Percentiles rank a stretch among this genome's conserved stretches.
Conservation (phyloP, 2,888 invertebrate genomes). For the Panopea generosa region DNA sequence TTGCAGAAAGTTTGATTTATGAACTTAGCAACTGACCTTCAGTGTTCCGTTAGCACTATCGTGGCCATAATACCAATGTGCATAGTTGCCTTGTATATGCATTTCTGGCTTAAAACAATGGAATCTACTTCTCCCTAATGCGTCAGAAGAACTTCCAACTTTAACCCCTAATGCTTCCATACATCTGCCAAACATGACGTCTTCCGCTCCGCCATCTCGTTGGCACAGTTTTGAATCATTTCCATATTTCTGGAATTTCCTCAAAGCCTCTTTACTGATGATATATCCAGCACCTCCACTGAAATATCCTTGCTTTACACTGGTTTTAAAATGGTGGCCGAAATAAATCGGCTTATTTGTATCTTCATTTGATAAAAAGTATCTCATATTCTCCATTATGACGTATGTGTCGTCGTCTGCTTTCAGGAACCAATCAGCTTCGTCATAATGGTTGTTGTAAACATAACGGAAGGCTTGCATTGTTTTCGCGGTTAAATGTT, state of each 20-base stretch:
- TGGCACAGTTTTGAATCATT: conserved; percentile 29
- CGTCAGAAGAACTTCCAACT: conserved; percentile 77
- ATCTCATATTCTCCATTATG: conserved; percentile 92
- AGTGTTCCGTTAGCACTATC: conserved; percentile 78
- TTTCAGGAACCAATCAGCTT: conserved; percentile 98
- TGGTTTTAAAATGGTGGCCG: conserved; percentile 75
- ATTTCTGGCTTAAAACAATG: conserved; percentile 81
- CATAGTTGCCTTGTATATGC: conserved; percentile 77
- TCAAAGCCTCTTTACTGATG: conserved; percentile 92
- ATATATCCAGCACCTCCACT: conserved; percentile 92
- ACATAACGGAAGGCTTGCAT: conserved; percentile 96
- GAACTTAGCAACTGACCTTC: conserved; percentile 74
- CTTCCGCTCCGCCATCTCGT: conserved; percentile 79
- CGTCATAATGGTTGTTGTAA: conserved; percentile 91
- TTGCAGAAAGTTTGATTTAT: too few relatives aligned
- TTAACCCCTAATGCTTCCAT: conserved; percentile 78
- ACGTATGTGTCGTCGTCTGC: conserved; percentile 99
- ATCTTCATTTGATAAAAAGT: conserved; percentile 90
- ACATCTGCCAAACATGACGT: conserved; percentile 80
- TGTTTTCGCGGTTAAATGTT: conserved; percentile 98
- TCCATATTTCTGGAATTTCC: conserved; percentile 90
- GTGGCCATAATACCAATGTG: conserved; percentile 79
- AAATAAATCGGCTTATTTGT: conserved; percentile 93
- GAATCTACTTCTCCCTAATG: conserved; percentile 77
- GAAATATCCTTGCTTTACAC: conserved; percentile 83